A percentile compares a stretch with the other conserved stretches of the same genome.
Evolutionary conservation across 2,113 vertebrate genomes (phyloP).

Genomic region (Onychorhynchus coronatus): DNA sequence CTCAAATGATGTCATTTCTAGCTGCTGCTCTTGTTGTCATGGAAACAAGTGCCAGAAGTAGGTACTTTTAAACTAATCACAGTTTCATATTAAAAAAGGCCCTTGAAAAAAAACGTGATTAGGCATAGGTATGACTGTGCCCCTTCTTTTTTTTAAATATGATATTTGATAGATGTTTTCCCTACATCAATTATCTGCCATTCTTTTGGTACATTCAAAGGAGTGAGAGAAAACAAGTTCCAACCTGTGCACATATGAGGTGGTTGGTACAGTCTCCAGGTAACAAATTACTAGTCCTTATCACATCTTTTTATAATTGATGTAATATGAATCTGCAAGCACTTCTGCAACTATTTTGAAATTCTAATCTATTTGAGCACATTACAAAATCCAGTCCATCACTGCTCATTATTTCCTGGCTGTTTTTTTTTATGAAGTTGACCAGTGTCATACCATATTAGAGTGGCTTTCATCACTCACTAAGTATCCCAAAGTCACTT

Average conservation of each 20-base stretch:
- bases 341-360: neutral
- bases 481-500: neutral
- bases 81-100: neutral
- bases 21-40: conserved; percentile 57
- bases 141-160: neutral
- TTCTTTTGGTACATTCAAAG: neutral
- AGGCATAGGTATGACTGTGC: neutral
- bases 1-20: neutral
- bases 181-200: neutral
- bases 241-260: neutral
- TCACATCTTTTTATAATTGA: neutral
- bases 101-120: neutral
- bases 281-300: neutral
- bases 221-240: neutral
- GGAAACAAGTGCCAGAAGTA: conserved; percentile 57
- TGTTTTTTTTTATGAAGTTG: neutral
- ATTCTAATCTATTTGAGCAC: neutral
- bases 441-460: neutral
- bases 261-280: neutral
- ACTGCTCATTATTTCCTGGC: neutral
- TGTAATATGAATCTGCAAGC: neutral
- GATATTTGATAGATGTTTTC: neutral
- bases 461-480: neutral
- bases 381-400: neutral
- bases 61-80: conserved; percentile 27